phyloP scores from a whole-genome alignment of 2,113 vertebrate species.

The Lipotes vexillifer region DNA sequence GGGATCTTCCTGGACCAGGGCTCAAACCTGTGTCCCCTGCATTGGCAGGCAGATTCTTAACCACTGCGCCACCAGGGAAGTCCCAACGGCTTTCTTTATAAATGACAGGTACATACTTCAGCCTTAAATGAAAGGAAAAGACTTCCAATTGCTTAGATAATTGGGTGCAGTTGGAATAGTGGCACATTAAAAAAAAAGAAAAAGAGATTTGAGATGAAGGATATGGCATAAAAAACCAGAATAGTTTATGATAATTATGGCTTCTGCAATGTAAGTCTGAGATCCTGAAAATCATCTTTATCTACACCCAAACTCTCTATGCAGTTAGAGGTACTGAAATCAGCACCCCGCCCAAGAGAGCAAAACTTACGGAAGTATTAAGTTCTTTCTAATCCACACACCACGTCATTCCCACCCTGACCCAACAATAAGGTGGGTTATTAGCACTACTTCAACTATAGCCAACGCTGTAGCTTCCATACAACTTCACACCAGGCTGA shows the following conservation, averaged over 20 bases:
- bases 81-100: neutral
- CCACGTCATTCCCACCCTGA: neutral
- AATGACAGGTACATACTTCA: neutral
- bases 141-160: slow-evolving; percentile 15
- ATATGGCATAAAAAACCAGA: neutral
- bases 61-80: no score
- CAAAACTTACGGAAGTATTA: neutral
- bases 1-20: no score
- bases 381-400: neutral
- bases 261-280: neutral
- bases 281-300: neutral
- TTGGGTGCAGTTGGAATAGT: neutral
- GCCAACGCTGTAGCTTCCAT: neutral
- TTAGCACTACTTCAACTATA: neutral
- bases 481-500: neutral
- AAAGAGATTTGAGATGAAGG: neutral
- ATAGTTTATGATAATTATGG: neutral
- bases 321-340: neutral
- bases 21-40: no score
- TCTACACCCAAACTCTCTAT: neutral
- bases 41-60: no score
- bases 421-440: neutral
- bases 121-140: neutral
- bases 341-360: neutral
- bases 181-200: neutral